Evolutionary conservation across 2,797 vertebrate genomes (phyloP).

Genomic region (Xiphorhynchus erythropygius): DNA sequence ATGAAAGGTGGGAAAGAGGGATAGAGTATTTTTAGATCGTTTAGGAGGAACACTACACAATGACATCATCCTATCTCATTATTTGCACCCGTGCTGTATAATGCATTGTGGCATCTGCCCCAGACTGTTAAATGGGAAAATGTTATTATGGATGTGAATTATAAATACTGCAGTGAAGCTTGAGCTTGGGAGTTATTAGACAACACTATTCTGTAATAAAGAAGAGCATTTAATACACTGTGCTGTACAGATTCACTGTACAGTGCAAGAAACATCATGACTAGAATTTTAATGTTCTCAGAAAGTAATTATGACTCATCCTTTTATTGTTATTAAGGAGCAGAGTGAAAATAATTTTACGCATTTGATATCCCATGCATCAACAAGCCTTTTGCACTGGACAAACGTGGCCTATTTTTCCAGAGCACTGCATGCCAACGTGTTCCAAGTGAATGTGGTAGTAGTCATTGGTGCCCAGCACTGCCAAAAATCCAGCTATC

Average conservation of each 20-base stretch:
- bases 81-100: constrained; percentile 46
- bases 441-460: neutral
- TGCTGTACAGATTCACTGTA: constrained; percentile 4
- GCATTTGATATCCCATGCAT: constrained; percentile 44
- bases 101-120: constrained; percentile 36
- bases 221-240: constrained; percentile 38
- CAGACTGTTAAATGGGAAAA: constrained; percentile 60
- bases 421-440: neutral
- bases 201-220: constrained; percentile 52
- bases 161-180: constrained; percentile 52
- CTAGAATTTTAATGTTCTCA: constrained; percentile 55
- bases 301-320: constrained; percentile 63
- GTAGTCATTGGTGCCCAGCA: neutral
- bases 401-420: constrained; percentile 60
- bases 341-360: constrained; percentile 58
- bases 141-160: constrained; percentile 59
- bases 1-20: constrained; percentile 65
- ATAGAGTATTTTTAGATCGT: constrained; percentile 64
- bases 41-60: constrained; percentile 33
- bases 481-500: constrained; percentile 37
- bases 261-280: neutral
- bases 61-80: constrained; percentile 65
- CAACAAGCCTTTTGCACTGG: constrained; percentile 29
- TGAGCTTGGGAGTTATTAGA: constrained; percentile 53
- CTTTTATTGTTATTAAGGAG: constrained; percentile 55